Evolutionary conservation across 2,888 invertebrate genomes (phyloP), one percentile per base, ranked within the genome.

Genomic region (Bellardia bayeri): DNA sequence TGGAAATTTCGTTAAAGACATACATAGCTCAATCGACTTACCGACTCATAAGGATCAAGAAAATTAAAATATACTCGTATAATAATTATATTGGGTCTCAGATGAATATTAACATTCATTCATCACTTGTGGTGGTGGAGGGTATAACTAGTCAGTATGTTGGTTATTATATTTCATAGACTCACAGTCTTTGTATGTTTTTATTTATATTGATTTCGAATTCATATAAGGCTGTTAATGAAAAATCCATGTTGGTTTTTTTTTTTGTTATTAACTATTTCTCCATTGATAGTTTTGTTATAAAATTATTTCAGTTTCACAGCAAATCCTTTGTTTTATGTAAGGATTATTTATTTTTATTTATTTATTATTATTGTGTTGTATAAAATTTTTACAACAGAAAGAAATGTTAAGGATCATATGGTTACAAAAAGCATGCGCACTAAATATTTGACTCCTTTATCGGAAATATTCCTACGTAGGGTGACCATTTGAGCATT

Each of bases 131-230:
- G 23, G 23, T 23, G 23, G 23, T 23, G 23, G 23, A 23, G 23
- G 23, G 23, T 23, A 23, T 23, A 23, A 37, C 37, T 6, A 37
- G 6, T 37, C 37, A 1, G 37, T 68, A 3, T 23, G 11, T 58
- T 33, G 49, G 7, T 56, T 30, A 7, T 33, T 13, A 16, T 4
- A 16, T 40, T 16, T 33, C 0, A 42, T 0, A 2, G 3, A 85
- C 87, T 87, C 61, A 87, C 87, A 79, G 87, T 0, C 42, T 75
- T 71, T 87, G 87, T 63, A 87, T 64, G 49, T 85, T 64, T 58
- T 49, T 74, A 58, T 85, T 87, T 14, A 85, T 56, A 58, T 51
- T 54, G 68, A 87, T 58, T 85, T 87, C 87, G 0, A 66, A 42
- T 72, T 85, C 82, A 58, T 87, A 87, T 9, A 87, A 75, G 5